Evolutionary conservation across 2,888 invertebrate genomes (phyloP).

Genomic region (Drosophila mayaguana): DNA sequence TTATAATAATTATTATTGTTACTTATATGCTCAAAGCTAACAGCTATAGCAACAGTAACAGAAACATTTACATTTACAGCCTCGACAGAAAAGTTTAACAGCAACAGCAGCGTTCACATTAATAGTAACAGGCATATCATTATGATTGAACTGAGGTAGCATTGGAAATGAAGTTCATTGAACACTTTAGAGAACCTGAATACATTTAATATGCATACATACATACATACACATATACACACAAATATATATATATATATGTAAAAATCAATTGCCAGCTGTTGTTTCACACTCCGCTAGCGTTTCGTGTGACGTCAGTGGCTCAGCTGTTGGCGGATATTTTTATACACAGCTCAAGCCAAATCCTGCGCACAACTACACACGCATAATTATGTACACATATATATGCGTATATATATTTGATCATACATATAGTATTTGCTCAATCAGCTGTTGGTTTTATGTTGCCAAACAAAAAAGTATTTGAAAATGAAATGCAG

Average conservation of each 20-base stretch:
- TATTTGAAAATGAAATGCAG: not conserved
- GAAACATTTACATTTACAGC: no score
- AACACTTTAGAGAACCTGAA: slow-evolving; percentile 6
- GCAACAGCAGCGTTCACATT: not conserved
- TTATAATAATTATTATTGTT: not conserved
- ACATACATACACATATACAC: not conserved
- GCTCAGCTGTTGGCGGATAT: slow-evolving; percentile 60
- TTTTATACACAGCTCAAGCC: slow-evolving; percentile 26
- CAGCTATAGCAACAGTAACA: not conserved
- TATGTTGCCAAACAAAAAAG: slow-evolving; percentile 6
- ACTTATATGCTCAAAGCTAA: not conserved
- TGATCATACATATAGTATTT: slow-evolving; percentile 8
- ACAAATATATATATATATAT: not conserved
- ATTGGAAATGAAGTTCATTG: slow-evolving; percentile 28
- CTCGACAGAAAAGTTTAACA: not conserved
- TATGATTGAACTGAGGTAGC: not conserved
- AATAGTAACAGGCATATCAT: not conserved
- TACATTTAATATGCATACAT: not conserved
- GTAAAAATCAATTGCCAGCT: slow-evolving; percentile 41
- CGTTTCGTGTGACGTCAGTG: slow-evolving; percentile 49
- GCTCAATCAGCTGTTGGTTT: slow-evolving; percentile 55
- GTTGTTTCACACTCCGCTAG: slow-evolving; percentile 28
- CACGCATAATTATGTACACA: not conserved
- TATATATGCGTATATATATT: slow-evolving; percentile 10
- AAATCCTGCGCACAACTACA: slow-evolving; percentile 37